phyloP scores from a whole-genome alignment of 92 coral and sea anemone genomes.

The Pocillopora grandis region DNA sequence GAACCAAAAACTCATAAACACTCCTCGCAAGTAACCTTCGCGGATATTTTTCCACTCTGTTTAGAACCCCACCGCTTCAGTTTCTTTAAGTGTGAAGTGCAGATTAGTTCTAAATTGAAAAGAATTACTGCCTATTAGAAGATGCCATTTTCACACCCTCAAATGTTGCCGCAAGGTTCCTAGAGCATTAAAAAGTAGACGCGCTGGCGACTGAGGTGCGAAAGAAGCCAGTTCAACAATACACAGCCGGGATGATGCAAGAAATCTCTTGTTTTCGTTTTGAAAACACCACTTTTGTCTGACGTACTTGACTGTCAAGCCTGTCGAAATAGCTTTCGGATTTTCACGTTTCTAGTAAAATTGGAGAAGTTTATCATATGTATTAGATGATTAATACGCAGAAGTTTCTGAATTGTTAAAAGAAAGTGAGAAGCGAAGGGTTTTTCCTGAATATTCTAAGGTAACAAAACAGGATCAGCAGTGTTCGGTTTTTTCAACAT shows the following conservation, averaged over 20 bases:
- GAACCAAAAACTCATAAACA: background rate
- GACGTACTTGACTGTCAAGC: background rate
- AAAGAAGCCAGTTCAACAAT: constrained; percentile 13
- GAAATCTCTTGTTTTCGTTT: background rate
- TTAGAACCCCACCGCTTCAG: constrained; percentile 19
- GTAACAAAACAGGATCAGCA: too few relatives aligned
- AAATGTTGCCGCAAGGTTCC: constrained; percentile 50
- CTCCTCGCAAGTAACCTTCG: background rate
- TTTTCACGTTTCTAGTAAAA: background rate
- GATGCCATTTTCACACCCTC: constrained; percentile 75
- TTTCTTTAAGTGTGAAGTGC: constrained; percentile 66
- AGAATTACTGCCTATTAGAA: constrained; percentile 55
- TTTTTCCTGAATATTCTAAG: background rate
- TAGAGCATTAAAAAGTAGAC: constrained; percentile 29
- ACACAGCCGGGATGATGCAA: background rate
- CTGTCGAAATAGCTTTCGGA: background rate
- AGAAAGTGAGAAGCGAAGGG: background rate
- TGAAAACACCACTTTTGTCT: background rate
- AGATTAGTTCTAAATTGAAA: constrained; percentile 60
- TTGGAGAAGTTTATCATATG: background rate
- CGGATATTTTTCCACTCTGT: background rate
- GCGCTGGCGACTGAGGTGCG: constrained; percentile 45
- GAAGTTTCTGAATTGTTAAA: background rate
- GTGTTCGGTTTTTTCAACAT: too few relatives aligned
- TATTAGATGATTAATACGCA: background rate